Evolutionary conservation across 2,797 vertebrate genomes (phyloP), one percentile per base, ranked within the genome.

Genomic region (Neopelma chrysocephalum): DNA sequence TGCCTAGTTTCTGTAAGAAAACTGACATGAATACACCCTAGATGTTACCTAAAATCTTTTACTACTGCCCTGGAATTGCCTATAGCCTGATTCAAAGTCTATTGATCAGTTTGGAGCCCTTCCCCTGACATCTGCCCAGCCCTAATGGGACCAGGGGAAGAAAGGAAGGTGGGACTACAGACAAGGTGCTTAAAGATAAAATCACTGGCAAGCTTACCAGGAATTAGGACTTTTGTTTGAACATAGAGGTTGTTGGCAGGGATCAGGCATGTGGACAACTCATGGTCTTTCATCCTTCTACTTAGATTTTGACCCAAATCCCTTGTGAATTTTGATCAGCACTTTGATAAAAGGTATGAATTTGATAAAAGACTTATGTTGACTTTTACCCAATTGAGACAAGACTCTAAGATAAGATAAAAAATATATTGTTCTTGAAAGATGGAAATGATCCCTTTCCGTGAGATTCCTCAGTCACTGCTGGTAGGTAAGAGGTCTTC

Each of bases 401-500:
- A 86, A 48, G 75, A 56, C 21, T 88, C 60, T 62, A 76, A 60
- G 86, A 83, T 80, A 93, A 96, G 94, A 92, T 68, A 47, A 86
- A 86, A 92, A 82, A 62, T 38, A 42, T 19, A 47, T n/a, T 89
- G 88, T 19, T 91, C 47, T 48, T 94, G 90, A 93, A 95, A 91
- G 75, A 65, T 58, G 57, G 23, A 60, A 88, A 79, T 19, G 15
- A 79, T 79, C 65, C 27, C n/a, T 69, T 91, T 73, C 71, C 73
- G 72, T 56, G 32, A 76, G 69, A 81, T 60, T 71, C n/a, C 38
- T 87, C 47, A 47, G 56, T 70, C 65, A 45, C 32, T 12, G 6
- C 31, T 51, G 25, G 38, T 66, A 81, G 53, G 38, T 81, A 90
- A 17, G 34, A 94, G 51, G 34, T 90, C 90, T 82, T 82, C 27